phyloP scores from a whole-genome alignment of 2,888 invertebrate species.

The Platycnemis pennipes region DNA sequence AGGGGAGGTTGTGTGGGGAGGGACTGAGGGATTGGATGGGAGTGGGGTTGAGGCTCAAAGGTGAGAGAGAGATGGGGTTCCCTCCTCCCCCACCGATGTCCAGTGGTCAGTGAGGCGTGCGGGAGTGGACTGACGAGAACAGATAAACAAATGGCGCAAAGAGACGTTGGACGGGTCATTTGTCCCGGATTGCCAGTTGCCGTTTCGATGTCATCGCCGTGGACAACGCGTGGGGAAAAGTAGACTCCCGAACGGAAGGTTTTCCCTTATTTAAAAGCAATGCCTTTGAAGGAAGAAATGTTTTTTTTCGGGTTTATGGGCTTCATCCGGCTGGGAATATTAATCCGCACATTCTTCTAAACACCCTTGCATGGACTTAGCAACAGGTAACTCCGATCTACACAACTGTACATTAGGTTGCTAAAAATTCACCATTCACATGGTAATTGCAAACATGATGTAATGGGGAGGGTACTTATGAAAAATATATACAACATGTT shows the following conservation, averaged over 20 bases:
- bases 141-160: slow-evolving; percentile 51
- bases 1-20: neutral
- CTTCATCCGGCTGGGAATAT: too few species aligned
- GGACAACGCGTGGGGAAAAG: neutral
- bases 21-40: neutral
- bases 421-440: too few species aligned
- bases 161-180: slow-evolving; percentile 52
- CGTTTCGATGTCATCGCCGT: neutral
- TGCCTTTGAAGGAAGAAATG: neutral
- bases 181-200: slow-evolving; percentile 13
- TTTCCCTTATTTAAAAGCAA: neutral
- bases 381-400: too few species aligned
- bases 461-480: too few species aligned
- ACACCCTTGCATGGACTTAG: too few species aligned
- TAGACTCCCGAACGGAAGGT: neutral
- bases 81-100: neutral
- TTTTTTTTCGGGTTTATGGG: too few species aligned
- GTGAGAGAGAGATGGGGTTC: neutral
- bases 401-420: too few species aligned
- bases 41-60: neutral
- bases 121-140: neutral
- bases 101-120: slow-evolving; percentile 34
- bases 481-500: too few species aligned
- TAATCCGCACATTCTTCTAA: too few species aligned
- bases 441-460: too few species aligned